A percentile compares a stretch with the other conserved stretches of the same genome.
phyloP scores from a whole-genome alignment of 2,888 invertebrate species.

The Drosophila mulleri region DNA sequence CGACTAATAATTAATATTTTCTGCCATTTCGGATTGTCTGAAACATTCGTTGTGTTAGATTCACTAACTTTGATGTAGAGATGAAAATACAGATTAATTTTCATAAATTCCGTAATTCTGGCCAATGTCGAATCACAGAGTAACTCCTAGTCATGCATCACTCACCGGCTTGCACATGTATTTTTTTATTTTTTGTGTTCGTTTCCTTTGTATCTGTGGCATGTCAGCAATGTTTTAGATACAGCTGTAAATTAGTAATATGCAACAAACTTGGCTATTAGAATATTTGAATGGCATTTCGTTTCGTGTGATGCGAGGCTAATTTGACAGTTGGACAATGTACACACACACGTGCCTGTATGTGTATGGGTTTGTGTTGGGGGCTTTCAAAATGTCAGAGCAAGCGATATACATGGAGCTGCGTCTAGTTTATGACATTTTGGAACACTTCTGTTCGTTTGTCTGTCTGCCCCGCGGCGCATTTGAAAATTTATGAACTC shows the following conservation, averaged over 20 bases:
- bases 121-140: neutral
- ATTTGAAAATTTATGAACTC: slow-evolving; percentile 62
- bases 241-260: slow-evolving; percentile 66
- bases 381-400: slow-evolving; percentile 73
- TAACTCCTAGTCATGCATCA: neutral
- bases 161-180: neutral
- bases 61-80: neutral
- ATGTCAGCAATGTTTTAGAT: slow-evolving; percentile 44
- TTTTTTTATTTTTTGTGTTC: neutral
- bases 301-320: slow-evolving; percentile 49
- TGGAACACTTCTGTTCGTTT: slow-evolving; percentile 48
- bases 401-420: slow-evolving; percentile 43
- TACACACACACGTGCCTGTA: slow-evolving; percentile 49
- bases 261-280: slow-evolving; percentile 58
- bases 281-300: slow-evolving; percentile 57
- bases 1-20: neutral
- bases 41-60: neutral
- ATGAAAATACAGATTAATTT: neutral
- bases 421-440: slow-evolving; percentile 75
- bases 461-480: slow-evolving; percentile 35
- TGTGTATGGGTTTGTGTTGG: slow-evolving; percentile 5
- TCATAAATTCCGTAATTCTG: too few species aligned
- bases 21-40: neutral
- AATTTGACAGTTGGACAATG: slow-evolving; percentile 72
- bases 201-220: slow-evolving; percentile 26